Base-by-base conservation (phyloP, 2,113 vertebrate species). In the Oriolus oriolus region DNA sequence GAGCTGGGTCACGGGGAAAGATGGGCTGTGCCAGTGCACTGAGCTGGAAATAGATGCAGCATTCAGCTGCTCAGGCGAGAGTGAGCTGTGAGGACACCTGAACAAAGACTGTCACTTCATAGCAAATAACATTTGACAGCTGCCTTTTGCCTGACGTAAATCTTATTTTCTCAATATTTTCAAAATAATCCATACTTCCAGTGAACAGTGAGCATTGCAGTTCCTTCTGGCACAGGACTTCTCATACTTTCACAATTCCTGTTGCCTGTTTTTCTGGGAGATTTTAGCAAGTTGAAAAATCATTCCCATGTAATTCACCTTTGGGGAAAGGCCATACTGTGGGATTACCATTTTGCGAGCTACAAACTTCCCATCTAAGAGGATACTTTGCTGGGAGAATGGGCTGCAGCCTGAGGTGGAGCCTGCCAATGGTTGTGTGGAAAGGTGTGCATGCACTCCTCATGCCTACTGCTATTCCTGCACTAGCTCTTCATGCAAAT, bases 351-450 rank as follows among this genome's bases (percentile, higher is more conserved):
- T 16, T 10, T 59, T 79, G 18, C 33, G 71, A 86, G 33, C 49
- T 68, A 27, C 13, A 20, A 47, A 26, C 11, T 59, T 69, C n/a
- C 28, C 19, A 45, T 19, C 53, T 30, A 37, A 42, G 18, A 33
- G 20, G 45, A 16, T 37, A 10, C 10, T 69, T 50, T 56, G 3
- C 37, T 52, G 41, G 44, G 23, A 53, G 12, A 39, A 50, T 7
- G 44, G 27, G 15, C n/a, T 70, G 37, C 61, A 83, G 12, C 10
- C 26, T 2, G 1, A 31, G 26, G 19, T 16, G 30, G 14, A 65
- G 6, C 16, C 39, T 18, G 12, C 3, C 31, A 8, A 16, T 63
- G 35, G 9, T 15, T 10, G 1, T 7, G 35, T 35, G 6, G 3
- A n/a, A 77, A 71, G 6, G 1, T 41, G 27, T 7, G 17, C 18